Percentiles rank a stretch among this genome's conserved stretches.
These are phyloP conservation scores for Heliconius nattereri DNA, from an alignment of 1,140 invertebrate genomes.

Conservation along the genomic window DNA sequence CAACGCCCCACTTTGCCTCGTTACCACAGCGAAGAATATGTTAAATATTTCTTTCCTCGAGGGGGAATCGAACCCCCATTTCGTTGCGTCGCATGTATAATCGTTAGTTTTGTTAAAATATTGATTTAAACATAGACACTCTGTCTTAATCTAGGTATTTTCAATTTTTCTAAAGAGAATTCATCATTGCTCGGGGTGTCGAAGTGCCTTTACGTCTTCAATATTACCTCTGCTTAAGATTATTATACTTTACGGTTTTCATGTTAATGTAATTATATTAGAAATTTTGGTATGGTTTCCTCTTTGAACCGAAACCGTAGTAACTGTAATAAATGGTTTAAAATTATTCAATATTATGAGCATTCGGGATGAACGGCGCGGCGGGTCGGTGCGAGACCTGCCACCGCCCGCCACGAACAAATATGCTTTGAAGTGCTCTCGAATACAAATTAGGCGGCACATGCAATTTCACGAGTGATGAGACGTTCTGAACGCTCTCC, in stretches of 20 bases:
- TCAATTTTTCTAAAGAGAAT: no score
- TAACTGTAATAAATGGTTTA: not conserved
- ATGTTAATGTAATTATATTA: not conserved
- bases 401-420: constrained; percentile 43
- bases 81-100: no score
- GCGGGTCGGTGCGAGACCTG: constrained; percentile 1
- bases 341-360: constrained; percentile 12
- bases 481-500: constrained; percentile 55
- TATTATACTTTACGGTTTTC: not conserved
- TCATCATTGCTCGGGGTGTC: not conserved
- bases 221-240: not conserved
- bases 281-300: not conserved
- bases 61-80: no score
- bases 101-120: no score
- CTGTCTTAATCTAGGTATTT: not conserved
- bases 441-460: constrained; percentile 63
- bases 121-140: no score
- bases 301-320: not conserved
- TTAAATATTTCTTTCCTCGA: no score
- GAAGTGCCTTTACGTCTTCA: not conserved
- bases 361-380: not conserved
- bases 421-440: constrained; percentile 53
- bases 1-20: no score
- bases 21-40: no score
- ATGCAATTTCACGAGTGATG: constrained; percentile 65